Conservation (phyloP, 2,113 vertebrate species). For the Lipotes vexillifer region DNA sequence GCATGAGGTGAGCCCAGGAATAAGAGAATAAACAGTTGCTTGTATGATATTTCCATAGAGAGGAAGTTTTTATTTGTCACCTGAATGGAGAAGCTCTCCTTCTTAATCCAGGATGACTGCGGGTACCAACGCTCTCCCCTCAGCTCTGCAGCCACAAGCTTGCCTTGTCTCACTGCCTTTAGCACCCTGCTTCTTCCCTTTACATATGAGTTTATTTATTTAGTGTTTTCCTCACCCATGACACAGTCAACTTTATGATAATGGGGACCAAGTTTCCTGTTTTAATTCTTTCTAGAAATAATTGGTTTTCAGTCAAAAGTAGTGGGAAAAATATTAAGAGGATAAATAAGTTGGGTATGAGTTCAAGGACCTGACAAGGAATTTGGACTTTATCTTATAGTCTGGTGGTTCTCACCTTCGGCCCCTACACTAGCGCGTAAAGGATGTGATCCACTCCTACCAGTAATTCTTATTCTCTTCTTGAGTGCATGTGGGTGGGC, state of each 20-base stretch:
- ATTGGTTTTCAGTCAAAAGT: not conserved
- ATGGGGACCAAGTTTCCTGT: not conserved
- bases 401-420: not conserved
- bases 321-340: not conserved
- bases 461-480: not conserved
- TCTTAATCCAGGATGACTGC: not conserved
- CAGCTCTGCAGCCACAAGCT: not conserved
- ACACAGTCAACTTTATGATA: not conserved
- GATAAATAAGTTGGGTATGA: not conserved
- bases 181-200: not conserved
- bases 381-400: not conserved
- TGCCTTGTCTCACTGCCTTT: not conserved
- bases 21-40: not conserved
- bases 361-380: not conserved
- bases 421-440: not conserved
- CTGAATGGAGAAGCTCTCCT: not conserved
- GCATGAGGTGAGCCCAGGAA: not conserved
- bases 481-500: not conserved
- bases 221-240: not conserved
- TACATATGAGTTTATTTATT: not conserved
- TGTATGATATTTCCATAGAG: not conserved
- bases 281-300: not conserved
- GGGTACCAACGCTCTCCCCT: not conserved
- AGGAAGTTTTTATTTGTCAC: not conserved
- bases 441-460: too few relatives aligned